Conservation (phyloP, 1,140 invertebrate genomes). For the Cyclargus thomasi region DNA sequence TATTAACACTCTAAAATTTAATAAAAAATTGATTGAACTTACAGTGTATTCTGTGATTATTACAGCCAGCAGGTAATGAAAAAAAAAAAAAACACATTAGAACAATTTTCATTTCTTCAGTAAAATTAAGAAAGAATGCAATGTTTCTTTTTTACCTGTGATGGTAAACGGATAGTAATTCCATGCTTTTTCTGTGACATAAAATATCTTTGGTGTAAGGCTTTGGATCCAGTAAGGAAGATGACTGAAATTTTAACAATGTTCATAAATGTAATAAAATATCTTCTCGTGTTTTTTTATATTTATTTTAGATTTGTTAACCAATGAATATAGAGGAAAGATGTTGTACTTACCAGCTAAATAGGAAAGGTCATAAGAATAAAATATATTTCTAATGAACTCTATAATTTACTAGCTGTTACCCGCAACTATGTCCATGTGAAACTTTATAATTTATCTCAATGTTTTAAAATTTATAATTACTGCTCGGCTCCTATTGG, state of each 20-base stretch:
- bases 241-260: constrained; percentile 80
- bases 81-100: constrained; percentile 14
- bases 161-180: constrained; percentile 96
- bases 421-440: no score
- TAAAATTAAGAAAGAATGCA: not conserved
- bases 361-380: no score
- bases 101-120: constrained; percentile 13
- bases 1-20: constrained; percentile 16
- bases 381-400: no score
- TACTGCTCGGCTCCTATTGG: no score
- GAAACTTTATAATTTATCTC: no score
- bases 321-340: not conserved
- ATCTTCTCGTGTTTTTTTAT: not conserved
- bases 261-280: constrained; percentile 7
- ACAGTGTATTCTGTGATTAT: constrained; percentile 55
- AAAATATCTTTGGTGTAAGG: constrained; percentile 92
- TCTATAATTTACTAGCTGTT: no score
- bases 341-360: not conserved
- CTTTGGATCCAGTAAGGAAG: constrained; percentile 93
- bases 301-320: no score
- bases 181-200: constrained; percentile 95
- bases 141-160: constrained; percentile 78
- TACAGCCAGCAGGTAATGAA: constrained; percentile 23
- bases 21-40: constrained; percentile 35
- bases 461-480: no score